phyloP scores from a whole-genome alignment of 2,113 vertebrate species.

The rabbit (Oryctolagus cuniculus) region mOryCun1.1 NC_091432.1:44751001-44751500 shows the following conservation, averaged over 20 bases:
- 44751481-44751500: constrained; percentile 60
- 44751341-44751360: constrained; percentile 85
- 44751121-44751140: constrained; percentile 52
- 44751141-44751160: constrained; percentile 15
- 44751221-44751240: constrained; percentile 75
- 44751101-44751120: constrained; percentile 19
- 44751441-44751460: constrained; percentile 71
- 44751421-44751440: constrained; percentile 80
- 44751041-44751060: neutral
- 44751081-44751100: neutral
- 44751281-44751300: constrained; percentile 72
- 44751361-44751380: constrained; percentile 74
- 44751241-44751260: constrained; percentile 77
- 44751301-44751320: constrained; percentile 84
- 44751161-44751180: constrained; percentile 41
- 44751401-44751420: constrained; percentile 80
- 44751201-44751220: constrained; percentile 65
- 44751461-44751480: constrained; percentile 76
- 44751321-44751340: constrained; percentile 85
- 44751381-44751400: constrained; percentile 80
- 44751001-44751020: neutral
- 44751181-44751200: constrained; percentile 50
- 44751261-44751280: constrained; percentile 77
- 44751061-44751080: neutral
- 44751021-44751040: neutral